A percentile compares a stretch with the other conserved stretches of the same genome.
phyloP scores from a whole-genome alignment of 2,113 vertebrate genomes.

The Oreochromis aureus region DNA sequence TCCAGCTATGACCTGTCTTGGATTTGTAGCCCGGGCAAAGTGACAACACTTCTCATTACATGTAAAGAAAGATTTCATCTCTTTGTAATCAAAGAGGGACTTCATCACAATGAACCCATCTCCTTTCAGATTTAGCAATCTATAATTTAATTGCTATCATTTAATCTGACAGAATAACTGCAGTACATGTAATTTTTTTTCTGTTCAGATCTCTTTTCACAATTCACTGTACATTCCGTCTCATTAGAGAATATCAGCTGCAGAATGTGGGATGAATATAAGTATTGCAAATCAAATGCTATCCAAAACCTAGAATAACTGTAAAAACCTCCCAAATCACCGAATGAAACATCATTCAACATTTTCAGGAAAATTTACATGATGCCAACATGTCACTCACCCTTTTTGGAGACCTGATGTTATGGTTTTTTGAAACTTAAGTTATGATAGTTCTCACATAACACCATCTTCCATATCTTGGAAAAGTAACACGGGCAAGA shows the following conservation, averaged over 20 bases:
- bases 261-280: conserved; percentile 10
- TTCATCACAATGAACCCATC: conserved; percentile 57
- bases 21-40: conserved; percentile 44
- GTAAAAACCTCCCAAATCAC: neutral
- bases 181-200: conserved; percentile 24
- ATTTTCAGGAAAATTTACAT: conserved; percentile 34
- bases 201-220: conserved; percentile 30
- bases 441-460: conserved; percentile 8
- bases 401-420: conserved; percentile 17
- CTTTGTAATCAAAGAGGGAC: conserved; percentile 49
- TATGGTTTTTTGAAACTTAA: conserved; percentile 16
- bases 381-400: conserved; percentile 22
- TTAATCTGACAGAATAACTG: conserved; percentile 60
- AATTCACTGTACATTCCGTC: conserved; percentile 34
- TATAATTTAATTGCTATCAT: conserved; percentile 68
- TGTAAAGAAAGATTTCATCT: conserved; percentile 45
- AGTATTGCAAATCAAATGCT: conserved; percentile 2
- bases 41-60: conserved; percentile 45
- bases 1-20: conserved; percentile 48
- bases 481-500: conserved; percentile 29
- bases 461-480: neutral
- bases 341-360: neutral
- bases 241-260: conserved; percentile 23
- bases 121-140: conserved; percentile 62
- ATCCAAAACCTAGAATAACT: conserved; percentile 4